Conservation (phyloP, 2,888 invertebrate species). For the Mythimna ferrago region DNA sequence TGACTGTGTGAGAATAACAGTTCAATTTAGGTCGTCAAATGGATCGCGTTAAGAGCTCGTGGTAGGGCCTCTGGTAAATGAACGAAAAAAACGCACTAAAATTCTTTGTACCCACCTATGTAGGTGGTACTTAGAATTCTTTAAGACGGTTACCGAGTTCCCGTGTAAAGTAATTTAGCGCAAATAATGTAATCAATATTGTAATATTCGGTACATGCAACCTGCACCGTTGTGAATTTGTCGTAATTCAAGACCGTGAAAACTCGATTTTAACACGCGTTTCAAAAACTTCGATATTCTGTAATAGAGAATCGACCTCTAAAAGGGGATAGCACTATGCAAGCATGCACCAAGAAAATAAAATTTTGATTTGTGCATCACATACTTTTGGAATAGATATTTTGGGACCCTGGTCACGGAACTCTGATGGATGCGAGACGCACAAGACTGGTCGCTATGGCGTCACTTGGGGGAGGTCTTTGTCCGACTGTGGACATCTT, state of each 20-base stretch:
- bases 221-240: constrained; percentile 32
- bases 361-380: background rate
- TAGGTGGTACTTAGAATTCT: background rate
- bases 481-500: too few species aligned
- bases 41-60: too few species aligned
- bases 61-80: too few species aligned
- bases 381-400: background rate
- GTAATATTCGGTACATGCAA: constrained; percentile 52
- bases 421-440: too few species aligned
- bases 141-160: constrained; percentile 6
- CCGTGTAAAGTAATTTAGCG: constrained; percentile 14
- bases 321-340: constrained; percentile 5
- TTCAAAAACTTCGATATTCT: constrained; percentile 29
- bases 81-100: background rate
- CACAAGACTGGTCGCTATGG: too few species aligned
- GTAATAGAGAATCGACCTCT: constrained; percentile 27
- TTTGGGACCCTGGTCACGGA: background rate
- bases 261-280: constrained; percentile 36
- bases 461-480: too few species aligned
- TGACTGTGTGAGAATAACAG: too few species aligned
- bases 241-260: constrained; percentile 56
- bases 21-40: too few species aligned
- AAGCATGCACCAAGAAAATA: constrained; percentile 4
- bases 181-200: constrained; percentile 34
- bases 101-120: background rate